Evolutionary conservation across 1,140 invertebrate species (phyloP).

Genomic region (Marisa cornuarietis): DNA sequence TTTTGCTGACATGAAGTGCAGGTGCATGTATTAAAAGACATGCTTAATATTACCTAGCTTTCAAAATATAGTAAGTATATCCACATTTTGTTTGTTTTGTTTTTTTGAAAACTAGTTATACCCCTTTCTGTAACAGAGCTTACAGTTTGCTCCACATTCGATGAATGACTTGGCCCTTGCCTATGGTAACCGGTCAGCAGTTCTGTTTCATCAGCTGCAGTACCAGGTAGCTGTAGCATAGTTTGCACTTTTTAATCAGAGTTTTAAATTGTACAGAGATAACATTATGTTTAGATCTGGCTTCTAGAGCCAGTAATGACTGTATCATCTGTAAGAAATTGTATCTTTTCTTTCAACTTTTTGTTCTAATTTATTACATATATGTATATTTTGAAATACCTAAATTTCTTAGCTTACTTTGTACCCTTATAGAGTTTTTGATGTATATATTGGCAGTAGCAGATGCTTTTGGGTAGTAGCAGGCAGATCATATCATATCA

Average conservation of each 20-base stretch:
- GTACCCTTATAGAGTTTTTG: too few species aligned
- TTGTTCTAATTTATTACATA: neutral
- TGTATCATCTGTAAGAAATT: neutral
- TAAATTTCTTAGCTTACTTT: neutral
- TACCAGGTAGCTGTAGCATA: slow-evolving; percentile 65
- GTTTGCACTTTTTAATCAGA: neutral
- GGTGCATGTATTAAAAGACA: neutral
- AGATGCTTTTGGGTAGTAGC: too few species aligned
- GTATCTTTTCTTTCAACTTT: neutral
- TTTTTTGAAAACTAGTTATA: neutral
- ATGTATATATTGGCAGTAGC: too few species aligned
- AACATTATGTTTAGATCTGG: neutral
- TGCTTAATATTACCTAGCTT: too few species aligned
- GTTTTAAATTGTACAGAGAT: neutral
- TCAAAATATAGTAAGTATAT: neutral
- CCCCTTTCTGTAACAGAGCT: slow-evolving; percentile 34
- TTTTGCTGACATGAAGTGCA: neutral
- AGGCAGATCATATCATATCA: too few species aligned
- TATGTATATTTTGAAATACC: neutral
- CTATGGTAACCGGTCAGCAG: slow-evolving; percentile 86
- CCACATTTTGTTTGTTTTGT: too few species aligned
- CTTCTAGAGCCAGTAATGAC: neutral
- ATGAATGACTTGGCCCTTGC: slow-evolving; percentile 72
- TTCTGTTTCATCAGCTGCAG: slow-evolving; percentile 79
- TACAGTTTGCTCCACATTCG: slow-evolving; percentile 34